These are phyloP conservation scores for Panthera uncia DNA, from an alignment of 2,113 vertebrate species.

Conservation along the genomic window DNA sequence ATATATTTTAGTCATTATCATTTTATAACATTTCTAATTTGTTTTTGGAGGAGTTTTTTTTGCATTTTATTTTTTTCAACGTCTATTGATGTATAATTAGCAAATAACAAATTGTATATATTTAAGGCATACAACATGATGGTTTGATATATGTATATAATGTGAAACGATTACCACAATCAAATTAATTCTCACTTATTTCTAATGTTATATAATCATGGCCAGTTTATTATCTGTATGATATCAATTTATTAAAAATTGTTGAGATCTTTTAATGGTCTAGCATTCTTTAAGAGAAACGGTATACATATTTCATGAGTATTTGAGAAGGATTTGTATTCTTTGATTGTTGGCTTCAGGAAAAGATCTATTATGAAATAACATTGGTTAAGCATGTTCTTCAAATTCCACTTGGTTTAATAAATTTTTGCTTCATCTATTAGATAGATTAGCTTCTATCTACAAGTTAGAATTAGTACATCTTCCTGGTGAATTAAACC, in stretches of 20 bases:
- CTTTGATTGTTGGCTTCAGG: not conserved
- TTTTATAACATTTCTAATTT: not conserved
- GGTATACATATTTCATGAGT: not conserved
- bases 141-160: not conserved
- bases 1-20: not conserved
- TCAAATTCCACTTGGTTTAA: not conserved
- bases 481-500: not conserved
- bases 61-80: not conserved
- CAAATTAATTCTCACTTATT: not conserved
- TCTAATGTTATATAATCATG: not conserved
- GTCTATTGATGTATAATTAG: not conserved
- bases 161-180: not conserved
- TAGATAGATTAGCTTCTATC: not conserved
- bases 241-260: not conserved
- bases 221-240: not conserved
- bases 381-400: not conserved
- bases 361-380: not conserved
- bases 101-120: not conserved
- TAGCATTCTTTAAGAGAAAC: not conserved
- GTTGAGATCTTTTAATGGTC: not conserved
- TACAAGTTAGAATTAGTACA: not conserved
- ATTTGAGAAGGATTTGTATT: not conserved
- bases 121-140: not conserved
- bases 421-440: not conserved
- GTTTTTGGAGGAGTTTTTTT: not conserved